Percentiles rank a stretch among this genome's conserved stretches.
Conservation (phyloP, 2,888 invertebrate species). For the Latrodectus hesperus region DNA sequence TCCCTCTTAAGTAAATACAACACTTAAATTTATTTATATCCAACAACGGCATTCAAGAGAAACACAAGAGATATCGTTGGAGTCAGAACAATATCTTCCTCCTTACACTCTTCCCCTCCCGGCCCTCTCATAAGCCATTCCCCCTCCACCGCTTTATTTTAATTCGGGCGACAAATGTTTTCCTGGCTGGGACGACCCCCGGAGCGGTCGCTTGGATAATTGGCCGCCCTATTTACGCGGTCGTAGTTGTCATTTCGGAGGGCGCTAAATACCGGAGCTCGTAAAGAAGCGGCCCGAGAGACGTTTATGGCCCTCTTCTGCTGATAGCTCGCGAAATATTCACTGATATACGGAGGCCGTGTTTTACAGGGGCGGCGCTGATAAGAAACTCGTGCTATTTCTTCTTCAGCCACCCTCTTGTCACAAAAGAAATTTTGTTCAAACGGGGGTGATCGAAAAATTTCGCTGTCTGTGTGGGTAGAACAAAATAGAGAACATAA, state of each 20-base stretch:
- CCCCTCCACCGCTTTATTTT: slow-evolving; percentile 40
- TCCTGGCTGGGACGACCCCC: slow-evolving; percentile 16
- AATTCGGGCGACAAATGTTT: slow-evolving; percentile 55
- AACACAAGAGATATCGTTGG: not conserved
- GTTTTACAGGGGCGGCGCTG: slow-evolving; percentile 57
- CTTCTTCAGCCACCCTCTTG: not conserved
- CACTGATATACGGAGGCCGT: slow-evolving; percentile 54
- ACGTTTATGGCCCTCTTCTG: slow-evolving; percentile 58
- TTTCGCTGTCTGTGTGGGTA: not conserved
- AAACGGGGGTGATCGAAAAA: slow-evolving; percentile 11
- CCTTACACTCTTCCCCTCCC: not conserved
- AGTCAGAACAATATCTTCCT: not conserved
- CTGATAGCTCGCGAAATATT: slow-evolving; percentile 59
- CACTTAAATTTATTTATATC: not conserved
- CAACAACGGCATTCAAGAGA: not conserved
- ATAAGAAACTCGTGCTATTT: slow-evolving; percentile 44
- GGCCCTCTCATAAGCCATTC: not conserved
- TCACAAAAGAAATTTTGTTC: slow-evolving; percentile 17
- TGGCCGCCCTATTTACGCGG: slow-evolving; percentile 69
- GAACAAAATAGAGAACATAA: no score
- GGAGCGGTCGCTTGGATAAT: slow-evolving; percentile 66
- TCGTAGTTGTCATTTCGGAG: slow-evolving; percentile 63
- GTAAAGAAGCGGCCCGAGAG: slow-evolving; percentile 59
- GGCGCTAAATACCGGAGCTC: slow-evolving; percentile 61
- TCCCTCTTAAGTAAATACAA: not conserved